Evolutionary conservation across 2,888 invertebrate genomes (phyloP).

Genomic region (Agrochola lota): DNA sequence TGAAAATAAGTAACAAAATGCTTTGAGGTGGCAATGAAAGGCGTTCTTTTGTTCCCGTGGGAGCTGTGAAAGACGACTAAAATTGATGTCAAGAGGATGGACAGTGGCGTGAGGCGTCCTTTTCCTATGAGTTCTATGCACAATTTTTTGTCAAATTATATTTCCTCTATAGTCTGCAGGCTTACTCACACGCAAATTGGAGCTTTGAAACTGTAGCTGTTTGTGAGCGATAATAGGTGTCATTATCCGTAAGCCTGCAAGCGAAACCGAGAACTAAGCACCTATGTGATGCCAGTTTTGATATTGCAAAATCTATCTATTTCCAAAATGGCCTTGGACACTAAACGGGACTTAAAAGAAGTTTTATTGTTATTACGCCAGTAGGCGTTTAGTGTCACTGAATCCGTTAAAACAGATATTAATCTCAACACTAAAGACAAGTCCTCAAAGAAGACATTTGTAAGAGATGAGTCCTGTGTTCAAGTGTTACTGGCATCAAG

Average conservation of each 20-base stretch:
- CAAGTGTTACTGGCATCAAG: conserved; percentile 36
- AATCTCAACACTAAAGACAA: conserved; percentile 1
- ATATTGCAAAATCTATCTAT: not conserved
- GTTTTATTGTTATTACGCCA: not conserved
- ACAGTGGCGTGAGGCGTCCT: not conserved
- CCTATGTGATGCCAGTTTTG: not conserved
- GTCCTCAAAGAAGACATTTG: conserved; percentile 14
- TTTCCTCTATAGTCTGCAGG: not conserved
- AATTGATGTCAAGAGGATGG: not conserved
- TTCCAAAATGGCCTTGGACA: not conserved
- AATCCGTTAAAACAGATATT: conserved; percentile 4
- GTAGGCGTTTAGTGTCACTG: not conserved
- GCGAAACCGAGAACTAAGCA: conserved; percentile 2
- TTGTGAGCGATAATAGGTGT: conserved; percentile 2
- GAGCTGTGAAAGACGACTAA: not conserved
- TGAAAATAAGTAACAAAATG: conserved; percentile 15
- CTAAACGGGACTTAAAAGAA: not conserved
- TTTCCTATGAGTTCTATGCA: no score
- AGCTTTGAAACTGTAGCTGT: not conserved
- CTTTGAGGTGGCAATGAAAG: not conserved
- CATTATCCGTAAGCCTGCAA: not conserved
- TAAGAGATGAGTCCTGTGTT: conserved; percentile 5
- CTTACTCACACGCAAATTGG: not conserved
- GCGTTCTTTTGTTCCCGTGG: not conserved
- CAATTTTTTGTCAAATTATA: not conserved